These are phyloP conservation scores for Rotaria magnacalcarata DNA, from an alignment of 2,888 invertebrate species.

Conservation along the genomic window DNA sequence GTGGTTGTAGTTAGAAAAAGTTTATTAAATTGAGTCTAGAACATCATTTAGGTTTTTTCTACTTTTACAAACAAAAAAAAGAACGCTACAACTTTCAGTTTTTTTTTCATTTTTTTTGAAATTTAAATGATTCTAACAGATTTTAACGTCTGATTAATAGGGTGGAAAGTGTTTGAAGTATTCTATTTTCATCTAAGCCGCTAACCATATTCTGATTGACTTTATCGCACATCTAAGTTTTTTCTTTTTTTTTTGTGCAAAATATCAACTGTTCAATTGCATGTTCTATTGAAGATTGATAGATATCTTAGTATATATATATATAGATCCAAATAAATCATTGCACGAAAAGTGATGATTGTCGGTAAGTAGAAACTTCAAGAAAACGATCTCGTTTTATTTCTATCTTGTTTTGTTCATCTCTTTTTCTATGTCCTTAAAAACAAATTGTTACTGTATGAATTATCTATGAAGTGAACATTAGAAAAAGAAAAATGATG, in stretches of 20 bases:
- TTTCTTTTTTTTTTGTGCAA: neutral
- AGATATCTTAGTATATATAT: neutral
- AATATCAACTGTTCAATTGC: conserved; percentile 11
- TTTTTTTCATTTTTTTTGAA: neutral
- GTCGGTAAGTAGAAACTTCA: neutral
- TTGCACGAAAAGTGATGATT: neutral
- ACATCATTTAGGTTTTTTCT: neutral
- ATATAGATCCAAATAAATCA: neutral
- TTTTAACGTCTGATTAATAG: conserved; percentile 8
- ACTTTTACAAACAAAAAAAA: neutral
- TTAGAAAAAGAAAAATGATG: neutral
- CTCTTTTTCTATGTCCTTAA: neutral
- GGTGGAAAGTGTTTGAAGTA: conserved; percentile 11
- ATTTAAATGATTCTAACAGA: neutral
- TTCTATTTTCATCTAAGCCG: neutral
- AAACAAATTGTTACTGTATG: neutral
- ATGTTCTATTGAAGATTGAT: conserved; percentile 18
- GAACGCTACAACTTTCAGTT: neutral
- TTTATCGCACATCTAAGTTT: neutral
- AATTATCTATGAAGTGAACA: neutral
- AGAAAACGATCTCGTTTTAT: neutral
- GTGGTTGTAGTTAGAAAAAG: neutral
- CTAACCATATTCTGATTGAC: neutral
- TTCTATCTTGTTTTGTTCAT: neutral
- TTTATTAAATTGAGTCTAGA: neutral